phyloP scores from a whole-genome alignment of 2,113 vertebrate species.

The Percina caprodes region DNA sequence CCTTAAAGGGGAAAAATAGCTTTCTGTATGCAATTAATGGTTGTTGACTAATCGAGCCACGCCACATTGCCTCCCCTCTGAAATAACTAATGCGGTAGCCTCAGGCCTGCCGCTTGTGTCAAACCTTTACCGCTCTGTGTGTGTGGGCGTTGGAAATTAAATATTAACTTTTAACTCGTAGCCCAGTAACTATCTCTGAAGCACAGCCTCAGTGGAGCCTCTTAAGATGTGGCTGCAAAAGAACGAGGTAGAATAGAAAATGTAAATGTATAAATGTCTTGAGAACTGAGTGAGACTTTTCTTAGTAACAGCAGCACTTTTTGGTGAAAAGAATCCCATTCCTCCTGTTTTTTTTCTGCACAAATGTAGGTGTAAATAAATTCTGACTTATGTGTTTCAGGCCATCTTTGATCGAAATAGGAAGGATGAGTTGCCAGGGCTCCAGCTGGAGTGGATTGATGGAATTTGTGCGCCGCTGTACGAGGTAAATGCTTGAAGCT shows the following conservation, averaged over 20 bases:
- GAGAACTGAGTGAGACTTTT: conserved; percentile 40
- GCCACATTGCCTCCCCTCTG: conserved; percentile 79
- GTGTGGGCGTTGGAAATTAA: conserved; percentile 82
- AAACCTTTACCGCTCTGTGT: conserved; percentile 72
- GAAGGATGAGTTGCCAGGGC: conserved; percentile 95
- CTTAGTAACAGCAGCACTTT: conserved; percentile 13
- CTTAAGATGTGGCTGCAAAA: conserved; percentile 61
- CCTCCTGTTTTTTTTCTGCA: neutral
- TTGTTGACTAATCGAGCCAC: conserved; percentile 77
- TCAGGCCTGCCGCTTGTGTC: conserved; percentile 74
- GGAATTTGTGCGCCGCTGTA: conserved; percentile 96
- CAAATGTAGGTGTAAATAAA: neutral
- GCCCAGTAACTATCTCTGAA: conserved; percentile 81
- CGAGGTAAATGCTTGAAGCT: conserved; percentile 86
- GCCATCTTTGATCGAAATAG: conserved; percentile 99
- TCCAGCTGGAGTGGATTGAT: conserved; percentile 98
- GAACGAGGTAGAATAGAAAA: conserved; percentile 51
- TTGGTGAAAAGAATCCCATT: neutral
- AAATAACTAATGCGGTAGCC: conserved; percentile 77
- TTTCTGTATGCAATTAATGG: conserved; percentile 75
- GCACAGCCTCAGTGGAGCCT: conserved; percentile 71
- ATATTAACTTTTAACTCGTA: conserved; percentile 81
- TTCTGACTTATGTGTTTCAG: conserved; percentile 81
- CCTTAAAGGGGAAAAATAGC: conserved; percentile 41
- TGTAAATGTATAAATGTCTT: conserved; percentile 41